Evolutionary conservation across 2,797 vertebrate genomes (phyloP).

Genomic region (Buceros bicornis): DNA sequence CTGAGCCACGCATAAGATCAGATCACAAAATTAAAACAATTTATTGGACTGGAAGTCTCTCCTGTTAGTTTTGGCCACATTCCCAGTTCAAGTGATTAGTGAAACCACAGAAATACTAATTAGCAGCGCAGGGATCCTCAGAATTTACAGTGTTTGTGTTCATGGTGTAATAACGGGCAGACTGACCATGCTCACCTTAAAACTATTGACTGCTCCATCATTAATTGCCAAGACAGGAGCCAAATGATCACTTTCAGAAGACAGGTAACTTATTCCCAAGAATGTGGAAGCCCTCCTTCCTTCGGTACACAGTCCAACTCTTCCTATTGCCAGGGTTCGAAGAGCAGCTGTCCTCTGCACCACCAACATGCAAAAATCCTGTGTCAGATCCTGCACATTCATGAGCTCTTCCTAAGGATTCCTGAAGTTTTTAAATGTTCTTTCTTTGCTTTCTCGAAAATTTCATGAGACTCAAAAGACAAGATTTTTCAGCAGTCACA

Average conservation of each 20-base stretch:
- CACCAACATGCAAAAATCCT: background rate
- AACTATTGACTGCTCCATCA: background rate
- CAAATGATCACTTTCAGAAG: background rate
- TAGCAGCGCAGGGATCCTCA: slow-evolving; percentile 69
- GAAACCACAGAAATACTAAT: slow-evolving; percentile 78
- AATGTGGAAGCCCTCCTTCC: background rate
- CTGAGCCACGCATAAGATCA: slow-evolving; percentile 56
- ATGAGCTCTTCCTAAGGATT: background rate
- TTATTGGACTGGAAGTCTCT: slow-evolving; percentile 72
- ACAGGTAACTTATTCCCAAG: background rate
- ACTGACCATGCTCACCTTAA: slow-evolving; percentile 16
- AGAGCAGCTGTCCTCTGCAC: background rate
- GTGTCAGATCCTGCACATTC: background rate
- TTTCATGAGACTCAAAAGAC: background rate
- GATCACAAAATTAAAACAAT: slow-evolving; percentile 70
- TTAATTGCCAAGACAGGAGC: slow-evolving; percentile 21
- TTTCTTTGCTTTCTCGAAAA: background rate
- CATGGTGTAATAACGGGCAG: slow-evolving; percentile 52
- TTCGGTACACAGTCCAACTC: background rate
- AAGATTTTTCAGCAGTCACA: background rate
- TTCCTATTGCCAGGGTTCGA: background rate
- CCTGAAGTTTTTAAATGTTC: background rate
- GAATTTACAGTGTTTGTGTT: slow-evolving; percentile 17
- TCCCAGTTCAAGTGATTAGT: slow-evolving; percentile 75
- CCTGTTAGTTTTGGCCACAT: slow-evolving; percentile 76